Evolutionary conservation across 2,113 vertebrate species (phyloP).

Genomic region (Cebus imitator): DNA sequence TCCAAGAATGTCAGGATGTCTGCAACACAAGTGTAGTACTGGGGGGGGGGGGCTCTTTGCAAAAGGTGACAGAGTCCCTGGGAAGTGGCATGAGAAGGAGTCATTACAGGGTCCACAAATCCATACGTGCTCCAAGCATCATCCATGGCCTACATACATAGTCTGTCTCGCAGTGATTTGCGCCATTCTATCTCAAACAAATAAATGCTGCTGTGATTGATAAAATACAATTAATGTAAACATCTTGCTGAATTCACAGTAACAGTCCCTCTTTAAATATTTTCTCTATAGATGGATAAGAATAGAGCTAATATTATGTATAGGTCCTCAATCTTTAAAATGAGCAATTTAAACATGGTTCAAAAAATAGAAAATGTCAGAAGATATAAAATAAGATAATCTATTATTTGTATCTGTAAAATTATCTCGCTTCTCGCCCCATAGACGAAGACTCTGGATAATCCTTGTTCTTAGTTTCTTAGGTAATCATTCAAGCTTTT

Average conservation of each 20-base stretch:
- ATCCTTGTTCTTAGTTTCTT: background rate
- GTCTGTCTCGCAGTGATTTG: background rate
- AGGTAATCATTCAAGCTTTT: background rate
- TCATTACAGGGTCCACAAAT: background rate
- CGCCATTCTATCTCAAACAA: background rate
- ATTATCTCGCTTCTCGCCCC: background rate
- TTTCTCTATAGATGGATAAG: background rate
- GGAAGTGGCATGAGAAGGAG: background rate
- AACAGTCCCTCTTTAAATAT: background rate
- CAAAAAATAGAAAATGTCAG: background rate
- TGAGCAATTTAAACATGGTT: background rate
- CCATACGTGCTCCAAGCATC: background rate
- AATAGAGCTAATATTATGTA: background rate
- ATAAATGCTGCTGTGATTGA: background rate
- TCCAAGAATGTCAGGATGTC: background rate
- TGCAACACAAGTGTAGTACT: background rate
- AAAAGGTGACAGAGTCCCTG: too few relatives aligned
- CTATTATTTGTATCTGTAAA: too few relatives aligned
- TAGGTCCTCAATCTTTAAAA: background rate
- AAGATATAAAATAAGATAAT: background rate
- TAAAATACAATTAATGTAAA: background rate
- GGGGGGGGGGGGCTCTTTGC: too few relatives aligned
- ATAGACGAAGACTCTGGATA: background rate
- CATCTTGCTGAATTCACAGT: background rate
- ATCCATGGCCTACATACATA: background rate